Conservation (phyloP, 2,797 vertebrate species). For the Hybognathus amarus region DNA sequence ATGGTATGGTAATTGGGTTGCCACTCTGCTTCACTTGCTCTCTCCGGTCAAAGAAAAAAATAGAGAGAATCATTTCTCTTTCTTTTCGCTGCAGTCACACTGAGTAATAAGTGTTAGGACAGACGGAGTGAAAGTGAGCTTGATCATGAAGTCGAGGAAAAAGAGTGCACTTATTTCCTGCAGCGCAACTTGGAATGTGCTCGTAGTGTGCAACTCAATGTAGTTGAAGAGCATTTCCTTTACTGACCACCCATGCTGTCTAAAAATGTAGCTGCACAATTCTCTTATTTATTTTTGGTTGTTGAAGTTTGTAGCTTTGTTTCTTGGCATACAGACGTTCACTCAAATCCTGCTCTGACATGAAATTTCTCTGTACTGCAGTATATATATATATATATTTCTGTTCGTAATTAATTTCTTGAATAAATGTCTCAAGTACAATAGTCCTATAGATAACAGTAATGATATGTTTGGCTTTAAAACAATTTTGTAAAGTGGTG, state of each 20-base stretch:
- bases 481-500: too few species aligned
- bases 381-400: too few species aligned
- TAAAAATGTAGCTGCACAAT: neutral
- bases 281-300: neutral
- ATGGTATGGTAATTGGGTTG: slow-evolving; percentile 60
- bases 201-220: slow-evolving; percentile 34
- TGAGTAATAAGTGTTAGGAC: slow-evolving; percentile 60
- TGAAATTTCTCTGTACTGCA: too few species aligned
- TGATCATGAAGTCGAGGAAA: slow-evolving; percentile 56
- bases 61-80: slow-evolving; percentile 41
- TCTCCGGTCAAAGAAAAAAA: slow-evolving; percentile 42
- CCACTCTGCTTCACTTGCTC: slow-evolving; percentile 52
- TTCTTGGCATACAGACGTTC: neutral
- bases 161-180: slow-evolving; percentile 33
- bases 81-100: slow-evolving; percentile 46
- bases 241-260: neutral
- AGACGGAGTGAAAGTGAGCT: slow-evolving; percentile 49
- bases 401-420: neutral
- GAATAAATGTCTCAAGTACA: neutral
- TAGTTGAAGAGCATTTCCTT: neutral
- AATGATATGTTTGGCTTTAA: too few species aligned
- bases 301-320: neutral
- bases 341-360: too few species aligned
- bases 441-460: too few species aligned
- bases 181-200: slow-evolving; percentile 18